Conservation (phyloP, 2,113 vertebrate genomes). For the Crotalus tigris region DNA sequence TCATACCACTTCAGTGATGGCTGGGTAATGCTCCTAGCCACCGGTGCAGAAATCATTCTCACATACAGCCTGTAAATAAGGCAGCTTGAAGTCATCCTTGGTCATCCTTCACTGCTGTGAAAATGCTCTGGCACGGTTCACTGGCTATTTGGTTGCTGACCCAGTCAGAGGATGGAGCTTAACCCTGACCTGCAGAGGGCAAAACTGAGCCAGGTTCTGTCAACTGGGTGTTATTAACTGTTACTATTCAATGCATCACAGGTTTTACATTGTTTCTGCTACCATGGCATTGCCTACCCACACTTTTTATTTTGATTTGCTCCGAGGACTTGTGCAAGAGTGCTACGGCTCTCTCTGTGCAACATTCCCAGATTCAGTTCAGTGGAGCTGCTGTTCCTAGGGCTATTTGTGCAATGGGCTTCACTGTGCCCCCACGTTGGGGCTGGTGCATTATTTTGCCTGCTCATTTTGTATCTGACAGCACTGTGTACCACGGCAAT, state of each 20-base stretch:
- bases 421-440: neutral
- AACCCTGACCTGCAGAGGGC: neutral
- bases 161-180: neutral
- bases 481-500: neutral
- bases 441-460: neutral
- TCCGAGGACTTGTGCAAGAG: neutral
- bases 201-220: neutral
- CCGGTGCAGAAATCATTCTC: neutral
- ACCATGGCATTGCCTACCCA: neutral
- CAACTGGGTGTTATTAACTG: neutral
- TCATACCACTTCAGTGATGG: neutral
- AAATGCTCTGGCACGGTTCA: neutral
- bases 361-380: neutral
- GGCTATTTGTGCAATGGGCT: neutral
- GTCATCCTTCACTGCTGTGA: neutral
- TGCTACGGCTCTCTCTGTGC: neutral
- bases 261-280: neutral
- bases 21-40: neutral
- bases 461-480: neutral
- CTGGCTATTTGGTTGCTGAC: neutral
- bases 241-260: no score
- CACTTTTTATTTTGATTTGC: neutral
- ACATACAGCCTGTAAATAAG: neutral
- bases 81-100: neutral
- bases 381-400: neutral